phyloP scores from a whole-genome alignment of 1,140 invertebrate genomes.

The Pseudomyrmex concolor region DNA sequence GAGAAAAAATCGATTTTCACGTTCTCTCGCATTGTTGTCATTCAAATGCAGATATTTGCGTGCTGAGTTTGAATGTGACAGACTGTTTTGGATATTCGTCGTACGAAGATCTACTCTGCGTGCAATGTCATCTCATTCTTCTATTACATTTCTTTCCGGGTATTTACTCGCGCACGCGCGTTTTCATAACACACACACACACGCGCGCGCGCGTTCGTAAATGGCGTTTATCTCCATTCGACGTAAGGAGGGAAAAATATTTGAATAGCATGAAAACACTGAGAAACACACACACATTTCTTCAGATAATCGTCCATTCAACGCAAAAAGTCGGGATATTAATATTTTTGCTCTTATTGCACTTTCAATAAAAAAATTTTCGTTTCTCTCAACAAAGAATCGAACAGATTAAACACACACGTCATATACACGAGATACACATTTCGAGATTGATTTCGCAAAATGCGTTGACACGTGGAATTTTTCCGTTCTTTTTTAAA shows the following conservation, averaged over 20 bases:
- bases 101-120: conserved; percentile 18
- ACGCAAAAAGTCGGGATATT: no score
- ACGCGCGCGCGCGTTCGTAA: conserved; percentile 34
- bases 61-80: conserved; percentile 51
- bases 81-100: conserved; percentile 53
- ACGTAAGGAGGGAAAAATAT: conserved; percentile 33
- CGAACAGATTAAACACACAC: no score
- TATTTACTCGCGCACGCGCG: not conserved
- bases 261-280: not conserved
- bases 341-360: conserved; percentile 12
- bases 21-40: conserved; percentile 33
- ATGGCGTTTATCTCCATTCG: conserved; percentile 16
- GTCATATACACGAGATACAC: no score
- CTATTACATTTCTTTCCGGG: conserved; percentile 35
- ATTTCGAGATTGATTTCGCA: no score
- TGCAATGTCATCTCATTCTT: conserved; percentile 22
- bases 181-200: not conserved
- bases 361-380: no score
- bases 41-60: conserved; percentile 48
- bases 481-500: no score
- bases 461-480: no score
- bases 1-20: conserved; percentile 60
- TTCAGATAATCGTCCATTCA: no score
- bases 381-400: no score
- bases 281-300: no score